A percentile compares a stretch with the other conserved stretches of the same genome.
phyloP scores from a whole-genome alignment of 1,140 invertebrate genomes.

The Camponotus floridanus region DNA sequence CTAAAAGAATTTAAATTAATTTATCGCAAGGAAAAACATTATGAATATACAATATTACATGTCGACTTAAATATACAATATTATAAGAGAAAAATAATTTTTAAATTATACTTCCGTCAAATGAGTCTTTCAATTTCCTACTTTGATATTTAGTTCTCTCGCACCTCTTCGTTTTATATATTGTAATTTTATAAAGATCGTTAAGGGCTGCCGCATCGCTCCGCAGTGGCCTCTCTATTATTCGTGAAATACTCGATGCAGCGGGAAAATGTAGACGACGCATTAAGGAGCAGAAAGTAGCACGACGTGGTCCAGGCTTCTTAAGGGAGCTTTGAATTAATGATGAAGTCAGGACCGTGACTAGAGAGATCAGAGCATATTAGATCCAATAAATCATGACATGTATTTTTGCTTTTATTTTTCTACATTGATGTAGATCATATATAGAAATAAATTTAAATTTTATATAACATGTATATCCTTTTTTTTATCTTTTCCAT shows the following conservation, averaged over 20 bases:
- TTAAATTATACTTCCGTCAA: not conserved
- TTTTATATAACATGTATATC: not conserved
- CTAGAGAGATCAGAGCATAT: not conserved
- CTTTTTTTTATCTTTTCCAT: not conserved
- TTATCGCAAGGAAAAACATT: not conserved
- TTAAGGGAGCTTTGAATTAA: conserved; percentile 83
- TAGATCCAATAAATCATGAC: not conserved
- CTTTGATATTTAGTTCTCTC: conserved; percentile 27
- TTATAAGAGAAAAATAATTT: conserved; percentile 6
- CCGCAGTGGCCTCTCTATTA: conserved; percentile 47
- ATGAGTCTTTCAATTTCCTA: conserved; percentile 1
- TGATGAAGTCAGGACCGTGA: conserved; percentile 73
- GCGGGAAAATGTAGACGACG: conserved; percentile 42
- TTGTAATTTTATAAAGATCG: conserved; percentile 45
- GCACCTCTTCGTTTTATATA: conserved; percentile 34
- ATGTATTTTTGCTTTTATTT: not conserved
- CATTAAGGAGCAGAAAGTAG: conserved; percentile 57
- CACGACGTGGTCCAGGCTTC: conserved; percentile 67
- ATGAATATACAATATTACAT: not conserved
- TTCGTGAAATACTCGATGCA: conserved; percentile 58
- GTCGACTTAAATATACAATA: not conserved
- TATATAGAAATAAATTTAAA: not conserved
- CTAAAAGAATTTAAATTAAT: not conserved
- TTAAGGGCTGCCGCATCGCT: conserved; percentile 16
- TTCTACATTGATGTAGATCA: not conserved